These are phyloP conservation scores for Macaca mulatta DNA, from an alignment of 2,113 vertebrate species.

Conservation along the genomic window DNA sequence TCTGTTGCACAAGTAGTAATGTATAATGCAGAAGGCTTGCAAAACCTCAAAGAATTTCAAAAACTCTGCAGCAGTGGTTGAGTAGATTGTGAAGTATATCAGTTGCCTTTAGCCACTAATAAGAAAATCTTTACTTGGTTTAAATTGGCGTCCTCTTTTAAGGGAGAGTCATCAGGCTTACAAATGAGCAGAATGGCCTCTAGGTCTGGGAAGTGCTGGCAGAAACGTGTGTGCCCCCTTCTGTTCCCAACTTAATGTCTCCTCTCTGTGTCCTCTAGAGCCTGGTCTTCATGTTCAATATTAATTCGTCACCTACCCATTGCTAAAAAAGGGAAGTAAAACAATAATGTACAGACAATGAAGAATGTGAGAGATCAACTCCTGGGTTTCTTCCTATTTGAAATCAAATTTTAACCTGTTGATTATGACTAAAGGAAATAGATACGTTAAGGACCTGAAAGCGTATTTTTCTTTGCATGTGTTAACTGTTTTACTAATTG, in stretches of 20 bases:
- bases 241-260: background rate
- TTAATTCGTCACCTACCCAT: background rate
- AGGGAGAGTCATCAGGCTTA: background rate
- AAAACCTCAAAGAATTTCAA: slow-evolving; percentile 58
- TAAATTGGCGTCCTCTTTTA: background rate
- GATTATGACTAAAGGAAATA: background rate
- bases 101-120: slow-evolving; percentile 48
- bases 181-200: background rate
- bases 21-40: slow-evolving; percentile 51
- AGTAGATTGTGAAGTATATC: slow-evolving; percentile 9
- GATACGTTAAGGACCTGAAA: background rate
- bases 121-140: background rate
- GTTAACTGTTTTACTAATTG: background rate
- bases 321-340: background rate
- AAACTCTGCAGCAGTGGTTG: background rate
- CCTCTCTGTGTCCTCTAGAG: background rate
- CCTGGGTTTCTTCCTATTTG: background rate
- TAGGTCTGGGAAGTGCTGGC: fast-evolving
- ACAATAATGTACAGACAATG: background rate
- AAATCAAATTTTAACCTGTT: background rate
- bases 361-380: background rate
- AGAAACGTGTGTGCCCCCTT: background rate
- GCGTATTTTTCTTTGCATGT: background rate
- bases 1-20: slow-evolving; percentile 49
- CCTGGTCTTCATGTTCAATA: background rate